Base-by-base conservation (phyloP, 2,888 invertebrate species). In the Pollenia amentaria region DNA sequence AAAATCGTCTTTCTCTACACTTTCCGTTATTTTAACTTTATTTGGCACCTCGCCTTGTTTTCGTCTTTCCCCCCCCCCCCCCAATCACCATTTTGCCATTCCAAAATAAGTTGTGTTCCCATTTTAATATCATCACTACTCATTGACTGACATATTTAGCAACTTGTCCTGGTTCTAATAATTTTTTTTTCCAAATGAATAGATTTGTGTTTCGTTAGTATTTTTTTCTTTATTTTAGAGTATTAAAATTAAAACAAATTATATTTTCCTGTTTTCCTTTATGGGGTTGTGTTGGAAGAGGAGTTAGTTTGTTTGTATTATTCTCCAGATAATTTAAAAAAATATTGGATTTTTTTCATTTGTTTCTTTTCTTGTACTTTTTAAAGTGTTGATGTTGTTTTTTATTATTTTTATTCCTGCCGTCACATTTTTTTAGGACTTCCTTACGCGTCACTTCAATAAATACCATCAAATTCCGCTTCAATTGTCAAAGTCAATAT, bases 401-500 rank as follows among this genome's bases (percentile, higher is more conserved):
- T 44, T 46, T 62, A 48, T 60, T 53, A 46, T 64, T 75, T 75
- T 42, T 76, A 46, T 69, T 55, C 29, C 44, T 51, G 73, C 42
- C 81, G 84, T 72, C 70, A 80, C 53, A 77, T 70, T 72, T 64
- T 80, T 65, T 76, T 73, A 84, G 46, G 83, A 83, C 69, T 83
- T 78, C 79, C 73, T 73, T 62, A 73, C 69, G 83, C 73, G 69
- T 78, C 75, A 86, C 75, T 83, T 86, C 62, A 78, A 76, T 75
- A 79, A 62, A 79, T 73, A 83, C 79, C 83, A 77, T 83, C 62
- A 84, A 69, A 82, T 83, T 88, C 77, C 77, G 73, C 88, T 87
- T 85, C 88, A 85, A 72, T 75, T 87, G 83, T 85, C 82, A 76
- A 86, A 84, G 78, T 65, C 72, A 80, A 87, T 84, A 67, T 75